Conservation (phyloP, 1,140 invertebrate species). For the Leptinotarsa texana region DNA sequence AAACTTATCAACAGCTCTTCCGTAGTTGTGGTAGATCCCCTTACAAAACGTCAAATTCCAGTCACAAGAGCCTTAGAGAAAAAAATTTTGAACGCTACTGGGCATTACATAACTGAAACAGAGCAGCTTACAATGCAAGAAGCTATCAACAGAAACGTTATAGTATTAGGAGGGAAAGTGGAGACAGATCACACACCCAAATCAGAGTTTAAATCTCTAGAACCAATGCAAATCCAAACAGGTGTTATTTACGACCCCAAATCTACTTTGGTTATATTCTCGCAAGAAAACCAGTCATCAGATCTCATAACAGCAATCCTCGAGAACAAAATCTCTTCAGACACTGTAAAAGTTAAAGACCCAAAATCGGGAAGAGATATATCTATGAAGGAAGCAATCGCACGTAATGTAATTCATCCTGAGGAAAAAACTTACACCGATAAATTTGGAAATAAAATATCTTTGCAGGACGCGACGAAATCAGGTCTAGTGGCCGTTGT, state of each 20-base stretch:
- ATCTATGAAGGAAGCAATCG: conserved; percentile 75
- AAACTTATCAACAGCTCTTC: conserved; percentile 84
- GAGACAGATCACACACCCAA: conserved; percentile 62
- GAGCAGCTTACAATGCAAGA: conserved; percentile 75
- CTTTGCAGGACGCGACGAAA: conserved; percentile 75
- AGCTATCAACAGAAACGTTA: conserved; percentile 71
- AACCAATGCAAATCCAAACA: conserved; percentile 70
- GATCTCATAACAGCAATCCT: conserved; percentile 72
- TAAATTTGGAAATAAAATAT: conserved; percentile 66
- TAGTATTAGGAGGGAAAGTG: conserved; percentile 64
- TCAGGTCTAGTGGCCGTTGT: conserved; percentile 71
- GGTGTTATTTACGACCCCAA: conserved; percentile 77
- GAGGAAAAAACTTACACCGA: conserved; percentile 73
- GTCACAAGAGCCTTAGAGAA: conserved; percentile 77
- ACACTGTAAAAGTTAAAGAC: conserved; percentile 76
- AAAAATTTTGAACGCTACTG: conserved; percentile 75
- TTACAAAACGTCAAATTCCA: conserved; percentile 69
- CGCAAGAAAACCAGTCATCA: conserved; percentile 69
- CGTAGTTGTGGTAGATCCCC: conserved; percentile 76
- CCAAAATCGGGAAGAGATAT: conserved; percentile 72
- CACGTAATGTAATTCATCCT: conserved; percentile 74
- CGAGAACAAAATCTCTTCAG: conserved; percentile 67
- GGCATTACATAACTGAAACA: conserved; percentile 67
- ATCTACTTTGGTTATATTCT: conserved; percentile 72
- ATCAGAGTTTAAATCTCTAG: conserved; percentile 61